Conservation (phyloP, 2,888 invertebrate species). For the Ariolimax columbianus region DNA sequence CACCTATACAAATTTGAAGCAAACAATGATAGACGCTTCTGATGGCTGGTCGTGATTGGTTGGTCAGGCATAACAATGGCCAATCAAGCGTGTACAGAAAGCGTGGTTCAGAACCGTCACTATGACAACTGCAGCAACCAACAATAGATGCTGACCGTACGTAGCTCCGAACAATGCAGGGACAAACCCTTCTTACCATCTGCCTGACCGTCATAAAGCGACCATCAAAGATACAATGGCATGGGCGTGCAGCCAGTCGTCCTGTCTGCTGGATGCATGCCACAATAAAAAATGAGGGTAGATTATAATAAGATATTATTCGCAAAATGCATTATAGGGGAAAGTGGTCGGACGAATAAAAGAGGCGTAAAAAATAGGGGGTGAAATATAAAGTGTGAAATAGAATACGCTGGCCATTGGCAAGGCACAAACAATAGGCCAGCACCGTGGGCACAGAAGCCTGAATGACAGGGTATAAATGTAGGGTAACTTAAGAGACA, state of each 20-base stretch:
- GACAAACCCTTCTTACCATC: not conserved
- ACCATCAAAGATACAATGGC: constrained; percentile 5
- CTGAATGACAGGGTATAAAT: constrained; percentile 24
- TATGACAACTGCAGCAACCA: not conserved
- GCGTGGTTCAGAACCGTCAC: not conserved
- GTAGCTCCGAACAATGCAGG: constrained; percentile 7
- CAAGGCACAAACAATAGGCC: not conserved
- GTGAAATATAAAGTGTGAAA: constrained; percentile 13
- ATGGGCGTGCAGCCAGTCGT: not conserved
- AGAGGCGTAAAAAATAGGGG: not conserved
- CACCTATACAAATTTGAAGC: no score
- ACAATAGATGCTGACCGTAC: constrained; percentile 33
- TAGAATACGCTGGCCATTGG: not conserved
- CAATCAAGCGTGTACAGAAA: constrained; percentile 3
- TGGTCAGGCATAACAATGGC: constrained; percentile 25
- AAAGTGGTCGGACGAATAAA: not conserved
- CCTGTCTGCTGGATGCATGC: not conserved
- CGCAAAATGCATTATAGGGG: not conserved
- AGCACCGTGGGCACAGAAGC: not conserved
- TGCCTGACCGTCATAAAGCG: constrained; percentile 21
- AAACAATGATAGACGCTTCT: no score
- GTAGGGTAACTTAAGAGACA: constrained; percentile 13
- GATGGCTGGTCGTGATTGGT: not conserved
- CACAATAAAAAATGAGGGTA: not conserved
- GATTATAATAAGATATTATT: constrained; percentile 19